phyloP scores from a whole-genome alignment of 2,888 invertebrate genomes.

The Ypsolopha sequella region DNA sequence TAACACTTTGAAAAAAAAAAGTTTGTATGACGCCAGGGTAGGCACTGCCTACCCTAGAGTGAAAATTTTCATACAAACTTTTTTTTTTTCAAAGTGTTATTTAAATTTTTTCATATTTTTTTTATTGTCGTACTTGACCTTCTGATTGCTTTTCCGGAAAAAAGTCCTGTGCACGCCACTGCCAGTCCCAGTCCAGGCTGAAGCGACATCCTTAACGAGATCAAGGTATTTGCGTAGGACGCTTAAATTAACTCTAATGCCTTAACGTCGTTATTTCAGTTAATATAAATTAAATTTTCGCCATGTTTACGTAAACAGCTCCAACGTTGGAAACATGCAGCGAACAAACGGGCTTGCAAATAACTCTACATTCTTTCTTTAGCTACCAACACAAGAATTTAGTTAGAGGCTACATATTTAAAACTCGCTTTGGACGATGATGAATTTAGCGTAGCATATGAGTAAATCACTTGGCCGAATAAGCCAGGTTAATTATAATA shows the following conservation, averaged over 20 bases:
- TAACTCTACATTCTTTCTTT: background rate
- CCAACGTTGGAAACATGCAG: background rate
- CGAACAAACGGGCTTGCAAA: background rate
- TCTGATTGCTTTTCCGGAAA: too few species aligned
- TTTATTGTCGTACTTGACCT: too few species aligned
- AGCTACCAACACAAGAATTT: background rate
- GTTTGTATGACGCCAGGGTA: too few species aligned
- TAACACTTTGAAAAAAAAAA: too few species aligned
- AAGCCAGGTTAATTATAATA: too few species aligned
- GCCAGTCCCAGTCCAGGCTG: constrained; percentile 14
- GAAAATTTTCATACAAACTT: too few species aligned
- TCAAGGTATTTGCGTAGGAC: constrained; percentile 31
- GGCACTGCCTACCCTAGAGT: too few species aligned
- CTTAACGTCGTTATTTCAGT: constrained; percentile 24
- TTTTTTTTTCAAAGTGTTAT: too few species aligned
- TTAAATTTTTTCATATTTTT: too few species aligned
- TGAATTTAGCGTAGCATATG: background rate
- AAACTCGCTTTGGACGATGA: too few species aligned
- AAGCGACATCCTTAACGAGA: constrained; percentile 6
- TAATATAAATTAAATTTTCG: constrained; percentile 37
- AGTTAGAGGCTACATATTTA: background rate
- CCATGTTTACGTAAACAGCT: constrained; percentile 12
- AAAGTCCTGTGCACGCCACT: too few species aligned
- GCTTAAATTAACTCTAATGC: constrained; percentile 38
- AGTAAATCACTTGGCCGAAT: too few species aligned